Conservation (phyloP, 2,797 vertebrate species). For the Mus spretus region DNA sequence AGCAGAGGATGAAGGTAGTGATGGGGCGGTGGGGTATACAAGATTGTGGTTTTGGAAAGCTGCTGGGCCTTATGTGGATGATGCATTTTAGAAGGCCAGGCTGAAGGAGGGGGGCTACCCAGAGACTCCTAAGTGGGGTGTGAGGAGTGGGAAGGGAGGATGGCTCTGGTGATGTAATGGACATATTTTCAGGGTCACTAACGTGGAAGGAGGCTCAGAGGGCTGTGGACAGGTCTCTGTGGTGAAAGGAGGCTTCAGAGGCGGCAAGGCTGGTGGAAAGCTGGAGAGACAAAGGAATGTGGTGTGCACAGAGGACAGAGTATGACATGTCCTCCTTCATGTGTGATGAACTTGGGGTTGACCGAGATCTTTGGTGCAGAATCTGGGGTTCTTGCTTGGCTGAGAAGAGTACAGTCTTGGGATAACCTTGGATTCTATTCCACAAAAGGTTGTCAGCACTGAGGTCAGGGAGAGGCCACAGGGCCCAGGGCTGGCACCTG, state of each 20-base stretch:
- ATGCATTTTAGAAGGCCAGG: background rate
- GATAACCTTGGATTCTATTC: background rate
- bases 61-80: background rate
- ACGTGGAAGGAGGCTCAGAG: background rate
- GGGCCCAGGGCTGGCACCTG: background rate
- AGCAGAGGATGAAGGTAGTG: background rate
- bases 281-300: background rate
- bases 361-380: background rate
- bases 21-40: background rate
- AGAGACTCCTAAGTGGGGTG: background rate
- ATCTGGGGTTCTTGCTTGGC: background rate
- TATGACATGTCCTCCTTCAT: background rate
- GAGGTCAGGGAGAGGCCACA: background rate
- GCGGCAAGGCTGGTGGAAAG: background rate
- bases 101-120: background rate
- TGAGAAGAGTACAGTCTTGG: background rate
- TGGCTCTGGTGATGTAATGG: conserved; percentile 58
- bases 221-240: background rate
- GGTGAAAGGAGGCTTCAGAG: background rate
- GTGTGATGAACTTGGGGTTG: background rate
- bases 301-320: background rate
- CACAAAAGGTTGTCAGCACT: background rate
- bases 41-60: background rate
- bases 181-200: background rate
- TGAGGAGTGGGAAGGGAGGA: conserved; percentile 68